These are phyloP conservation scores for Gambelia wislizenii DNA, from an alignment of 2,797 vertebrate genomes.

Conservation along the genomic window DNA sequence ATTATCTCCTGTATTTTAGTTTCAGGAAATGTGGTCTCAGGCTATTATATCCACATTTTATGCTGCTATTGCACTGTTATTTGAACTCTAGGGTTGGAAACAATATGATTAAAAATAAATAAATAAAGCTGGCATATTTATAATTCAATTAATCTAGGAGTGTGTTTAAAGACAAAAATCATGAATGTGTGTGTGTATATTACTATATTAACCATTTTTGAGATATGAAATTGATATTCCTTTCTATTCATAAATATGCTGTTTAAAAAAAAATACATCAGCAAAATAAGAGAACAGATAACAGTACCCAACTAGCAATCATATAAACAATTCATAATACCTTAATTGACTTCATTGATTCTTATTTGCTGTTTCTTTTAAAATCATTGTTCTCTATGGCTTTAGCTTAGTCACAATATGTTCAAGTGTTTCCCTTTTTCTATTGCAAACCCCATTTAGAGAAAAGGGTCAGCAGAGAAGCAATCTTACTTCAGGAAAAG, in stretches of 20 bases:
- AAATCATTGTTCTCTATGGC: conserved; percentile 67
- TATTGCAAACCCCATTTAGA: conserved; percentile 71
- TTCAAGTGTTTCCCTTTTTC: conserved; percentile 75
- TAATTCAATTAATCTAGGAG: conserved; percentile 82
- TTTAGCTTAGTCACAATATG: conserved; percentile 75
- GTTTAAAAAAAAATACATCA: conserved; percentile 72
- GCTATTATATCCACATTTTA: conserved; percentile 83
- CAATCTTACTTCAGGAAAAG: conserved; percentile 67
- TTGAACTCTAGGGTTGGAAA: conserved; percentile 78
- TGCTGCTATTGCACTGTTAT: conserved; percentile 79
- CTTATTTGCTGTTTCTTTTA: conserved; percentile 72
- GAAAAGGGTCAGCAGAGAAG: conserved; percentile 65
- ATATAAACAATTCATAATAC: conserved; percentile 74
- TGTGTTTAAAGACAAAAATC: conserved; percentile 77
- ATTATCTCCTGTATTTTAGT: conserved; percentile 80
- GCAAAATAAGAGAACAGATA: conserved; percentile 64
- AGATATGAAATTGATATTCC: conserved; percentile 78
- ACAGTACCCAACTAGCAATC: conserved; percentile 66
- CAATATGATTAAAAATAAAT: conserved; percentile 75
- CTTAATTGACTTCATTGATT: conserved; percentile 75
- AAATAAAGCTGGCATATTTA: conserved; percentile 79
- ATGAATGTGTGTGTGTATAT: conserved; percentile 61
- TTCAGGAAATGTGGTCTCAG: conserved; percentile 81
- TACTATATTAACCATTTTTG: conserved; percentile 79
- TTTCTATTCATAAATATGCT: conserved; percentile 79